Conservation (phyloP, 2,113 vertebrate genomes). For the Meles meles region DNA sequence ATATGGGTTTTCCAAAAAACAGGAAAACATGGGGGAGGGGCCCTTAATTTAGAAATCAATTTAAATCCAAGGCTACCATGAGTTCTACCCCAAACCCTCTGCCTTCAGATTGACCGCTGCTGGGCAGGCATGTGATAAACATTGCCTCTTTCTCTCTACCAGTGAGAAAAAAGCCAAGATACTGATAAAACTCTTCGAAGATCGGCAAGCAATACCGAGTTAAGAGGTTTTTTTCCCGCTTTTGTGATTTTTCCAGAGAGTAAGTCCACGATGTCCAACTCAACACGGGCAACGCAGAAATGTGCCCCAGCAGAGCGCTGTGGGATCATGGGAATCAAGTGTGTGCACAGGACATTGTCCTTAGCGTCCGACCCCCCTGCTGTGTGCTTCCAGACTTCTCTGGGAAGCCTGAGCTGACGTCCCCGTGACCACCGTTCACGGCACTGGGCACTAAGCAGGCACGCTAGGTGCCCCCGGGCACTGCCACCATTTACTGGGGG, state of each 20-base stretch:
- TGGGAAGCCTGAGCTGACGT: not conserved
- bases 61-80: not conserved
- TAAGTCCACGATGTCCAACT: not conserved
- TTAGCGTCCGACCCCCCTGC: not conserved
- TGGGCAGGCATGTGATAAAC: not conserved
- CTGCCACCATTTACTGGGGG: not conserved
- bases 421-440: rapidly evolving
- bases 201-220: not conserved
- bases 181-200: not conserved
- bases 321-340: not conserved
- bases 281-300: not conserved
- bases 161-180: not conserved
- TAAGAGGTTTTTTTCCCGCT: not conserved
- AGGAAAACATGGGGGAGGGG: not conserved
- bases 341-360: not conserved
- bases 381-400: not conserved
- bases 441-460: not conserved
- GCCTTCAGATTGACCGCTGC: not conserved
- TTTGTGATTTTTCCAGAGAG: constrained; percentile 10
- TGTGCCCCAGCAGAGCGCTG: not conserved
- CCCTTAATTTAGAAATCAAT: constrained; percentile 28
- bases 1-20: not conserved
- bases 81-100: not conserved
- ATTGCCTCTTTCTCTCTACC: not conserved
- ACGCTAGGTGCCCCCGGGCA: rapidly evolving